phyloP scores from a whole-genome alignment of 2,888 invertebrate species.

The Ophion costatus region DNA sequence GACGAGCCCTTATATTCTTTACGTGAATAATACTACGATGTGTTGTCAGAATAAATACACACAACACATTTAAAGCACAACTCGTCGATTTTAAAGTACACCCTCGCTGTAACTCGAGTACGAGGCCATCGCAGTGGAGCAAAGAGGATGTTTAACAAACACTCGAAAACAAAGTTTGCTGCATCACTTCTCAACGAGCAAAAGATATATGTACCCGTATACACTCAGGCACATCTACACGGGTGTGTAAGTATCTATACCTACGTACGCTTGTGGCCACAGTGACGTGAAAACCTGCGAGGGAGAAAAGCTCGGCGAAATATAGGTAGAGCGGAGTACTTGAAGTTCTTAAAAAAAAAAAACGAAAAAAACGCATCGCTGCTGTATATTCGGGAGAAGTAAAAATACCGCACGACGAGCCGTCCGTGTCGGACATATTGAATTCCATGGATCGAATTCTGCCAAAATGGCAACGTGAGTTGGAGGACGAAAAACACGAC shows the following conservation, averaged over 20 bases:
- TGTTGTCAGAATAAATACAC: conserved; percentile 2
- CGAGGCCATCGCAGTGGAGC: conserved; percentile 57
- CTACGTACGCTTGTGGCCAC: background rate
- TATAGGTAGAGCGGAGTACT: conserved; percentile 62
- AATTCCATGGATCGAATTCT: conserved; percentile 10
- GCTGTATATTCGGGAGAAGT: conserved; percentile 46
- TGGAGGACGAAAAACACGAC: too few relatives aligned
- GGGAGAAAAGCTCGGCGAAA: conserved; percentile 38
- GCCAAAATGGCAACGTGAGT: background rate
- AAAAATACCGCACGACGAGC: conserved; percentile 1
- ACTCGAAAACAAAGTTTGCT: conserved; percentile 76
- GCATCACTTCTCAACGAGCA: conserved; percentile 75
- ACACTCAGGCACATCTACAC: conserved; percentile 60
- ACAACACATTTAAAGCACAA: conserved; percentile 16
- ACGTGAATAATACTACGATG: background rate
- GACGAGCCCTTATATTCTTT: background rate
- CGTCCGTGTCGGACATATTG: conserved; percentile 7
- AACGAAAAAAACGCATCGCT: conserved; percentile 7
- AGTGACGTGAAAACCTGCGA: conserved; percentile 9
- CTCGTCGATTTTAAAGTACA: conserved; percentile 25
- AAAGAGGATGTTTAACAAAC: conserved; percentile 78
- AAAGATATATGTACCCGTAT: conserved; percentile 63
- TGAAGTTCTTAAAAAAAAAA: conserved; percentile 66
- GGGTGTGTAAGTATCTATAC: background rate
- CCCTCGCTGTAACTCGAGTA: conserved; percentile 65